Evolutionary conservation across 2,113 vertebrate species (phyloP).

Genomic region (Azemiops feae): DNA sequence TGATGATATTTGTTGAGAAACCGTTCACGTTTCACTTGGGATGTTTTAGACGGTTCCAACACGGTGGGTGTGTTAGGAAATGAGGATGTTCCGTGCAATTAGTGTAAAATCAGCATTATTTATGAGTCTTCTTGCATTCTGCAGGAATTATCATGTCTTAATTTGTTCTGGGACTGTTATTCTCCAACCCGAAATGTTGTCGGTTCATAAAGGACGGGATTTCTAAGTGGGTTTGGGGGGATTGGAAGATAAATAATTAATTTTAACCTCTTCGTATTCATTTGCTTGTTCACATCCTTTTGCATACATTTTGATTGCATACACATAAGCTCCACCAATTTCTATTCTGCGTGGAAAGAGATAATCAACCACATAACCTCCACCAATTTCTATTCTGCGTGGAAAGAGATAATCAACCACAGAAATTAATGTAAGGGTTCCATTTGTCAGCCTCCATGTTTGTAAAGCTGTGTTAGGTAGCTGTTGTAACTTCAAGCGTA

Average conservation of each 20-base stretch:
- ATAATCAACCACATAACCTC: not conserved
- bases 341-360: not conserved
- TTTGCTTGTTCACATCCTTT: not conserved
- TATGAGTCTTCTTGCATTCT: not conserved
- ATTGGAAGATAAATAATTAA: slow-evolving; percentile 4
- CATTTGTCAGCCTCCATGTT: not conserved
- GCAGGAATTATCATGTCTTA: not conserved
- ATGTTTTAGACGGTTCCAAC: not conserved
- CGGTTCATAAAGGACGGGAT: not conserved
- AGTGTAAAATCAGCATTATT: not conserved
- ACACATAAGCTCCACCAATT: not conserved
- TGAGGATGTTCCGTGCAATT: not conserved
- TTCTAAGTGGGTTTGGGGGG: not conserved
- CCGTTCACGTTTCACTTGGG: not conserved
- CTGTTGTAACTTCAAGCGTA: not conserved
- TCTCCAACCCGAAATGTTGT: not conserved
- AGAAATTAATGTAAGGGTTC: not conserved
- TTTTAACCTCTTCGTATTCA: slow-evolving; percentile 1
- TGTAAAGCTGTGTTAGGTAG: not conserved
- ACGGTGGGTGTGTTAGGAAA: not conserved
- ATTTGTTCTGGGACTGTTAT: not conserved
- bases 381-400: not conserved
- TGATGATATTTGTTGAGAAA: too few relatives aligned
- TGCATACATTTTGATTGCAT: not conserved
- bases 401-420: not conserved